Evolutionary conservation across 1,140 invertebrate genomes (phyloP).

Genomic region (Euura saliciscinereae): DNA sequence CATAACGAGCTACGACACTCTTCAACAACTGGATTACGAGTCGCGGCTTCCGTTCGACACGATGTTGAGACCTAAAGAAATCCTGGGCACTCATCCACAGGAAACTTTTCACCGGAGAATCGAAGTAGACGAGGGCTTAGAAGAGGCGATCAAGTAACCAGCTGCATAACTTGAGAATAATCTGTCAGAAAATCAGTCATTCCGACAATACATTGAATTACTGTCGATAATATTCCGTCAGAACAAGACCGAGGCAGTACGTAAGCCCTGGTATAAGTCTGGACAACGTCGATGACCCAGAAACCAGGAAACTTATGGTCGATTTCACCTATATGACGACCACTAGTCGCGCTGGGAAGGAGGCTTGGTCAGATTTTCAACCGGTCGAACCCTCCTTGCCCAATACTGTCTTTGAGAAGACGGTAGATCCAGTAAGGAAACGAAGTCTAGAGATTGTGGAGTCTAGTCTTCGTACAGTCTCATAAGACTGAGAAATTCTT

Average conservation of each 20-base stretch:
- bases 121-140: neutral
- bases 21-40: neutral
- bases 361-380: constrained; percentile 22
- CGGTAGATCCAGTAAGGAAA: neutral
- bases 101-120: neutral
- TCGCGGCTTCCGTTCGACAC: neutral
- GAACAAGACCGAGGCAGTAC: constrained; percentile 54
- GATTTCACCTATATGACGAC: constrained; percentile 25
- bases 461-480: too few species aligned
- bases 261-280: constrained; percentile 59
- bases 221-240: constrained; percentile 20
- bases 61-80: constrained; percentile 3
- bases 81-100: neutral
- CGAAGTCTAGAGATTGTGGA: too few species aligned
- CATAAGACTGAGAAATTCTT: too few species aligned
- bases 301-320: constrained; percentile 26
- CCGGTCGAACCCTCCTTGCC: neutral
- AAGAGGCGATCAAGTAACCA: neutral
- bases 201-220: too few species aligned
- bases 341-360: neutral
- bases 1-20: neutral
- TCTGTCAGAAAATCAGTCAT: constrained; percentile 12
- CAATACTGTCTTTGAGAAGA: neutral
- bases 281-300: constrained; percentile 55
- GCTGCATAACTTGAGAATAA: neutral